Conservation (phyloP, 2,888 invertebrate genomes). For the Chirona hameri region DNA sequence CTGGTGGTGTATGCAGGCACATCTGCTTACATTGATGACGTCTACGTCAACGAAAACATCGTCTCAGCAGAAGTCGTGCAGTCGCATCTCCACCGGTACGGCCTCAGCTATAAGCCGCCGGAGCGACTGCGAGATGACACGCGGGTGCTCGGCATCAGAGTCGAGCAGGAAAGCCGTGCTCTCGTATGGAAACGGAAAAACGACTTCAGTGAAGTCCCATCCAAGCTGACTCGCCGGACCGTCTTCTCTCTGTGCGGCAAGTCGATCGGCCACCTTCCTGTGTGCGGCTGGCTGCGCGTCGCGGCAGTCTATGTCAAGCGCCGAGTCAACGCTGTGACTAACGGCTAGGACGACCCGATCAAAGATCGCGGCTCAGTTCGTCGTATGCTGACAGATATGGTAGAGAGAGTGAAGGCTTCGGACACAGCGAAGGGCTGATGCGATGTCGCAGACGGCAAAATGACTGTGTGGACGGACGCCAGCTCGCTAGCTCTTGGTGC, state of each 20-base stretch:
- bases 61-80: neutral
- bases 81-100: slow-evolving; percentile 8
- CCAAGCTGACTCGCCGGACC: slow-evolving; percentile 1
- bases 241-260: slow-evolving; percentile 29
- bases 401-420: neutral
- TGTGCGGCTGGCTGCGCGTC: slow-evolving; percentile 33
- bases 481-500: slow-evolving; percentile 31
- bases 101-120: too few relatives aligned
- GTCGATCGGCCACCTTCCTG: slow-evolving; percentile 29
- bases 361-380: neutral
- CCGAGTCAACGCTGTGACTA: slow-evolving; percentile 1
- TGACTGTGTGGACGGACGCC: slow-evolving; percentile 30
- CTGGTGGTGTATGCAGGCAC: neutral
- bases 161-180: slow-evolving; percentile 26
- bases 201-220: neutral
- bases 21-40: neutral
- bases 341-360: slow-evolving; percentile 27
- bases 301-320: slow-evolving; percentile 31
- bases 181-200: slow-evolving; percentile 27
- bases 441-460: neutral
- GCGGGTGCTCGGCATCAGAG: slow-evolving; percentile 31
- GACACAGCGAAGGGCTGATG: slow-evolving; percentile 27
- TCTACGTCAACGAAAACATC: neutral
- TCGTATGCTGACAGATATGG: neutral
- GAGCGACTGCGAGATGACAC: neutral